Percentiles rank a stretch among this genome's conserved stretches.
Conservation (phyloP, 2,797 vertebrate genomes). For the Harpagifer antarcticus region DNA sequence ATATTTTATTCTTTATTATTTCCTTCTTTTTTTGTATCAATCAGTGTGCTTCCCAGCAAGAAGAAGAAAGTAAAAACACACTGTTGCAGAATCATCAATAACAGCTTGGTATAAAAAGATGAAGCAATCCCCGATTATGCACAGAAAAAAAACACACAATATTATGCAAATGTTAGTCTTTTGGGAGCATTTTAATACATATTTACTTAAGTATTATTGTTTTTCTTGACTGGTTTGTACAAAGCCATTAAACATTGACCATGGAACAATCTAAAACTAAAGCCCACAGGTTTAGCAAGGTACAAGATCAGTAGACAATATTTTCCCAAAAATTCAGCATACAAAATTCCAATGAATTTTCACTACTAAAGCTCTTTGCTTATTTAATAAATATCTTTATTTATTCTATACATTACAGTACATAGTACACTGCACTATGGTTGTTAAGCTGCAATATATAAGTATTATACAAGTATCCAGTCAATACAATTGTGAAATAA, state of each 20-base stretch:
- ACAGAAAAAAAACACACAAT: too few species aligned
- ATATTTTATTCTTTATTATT: too few species aligned
- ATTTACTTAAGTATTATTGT: too few species aligned
- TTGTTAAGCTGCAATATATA: neutral
- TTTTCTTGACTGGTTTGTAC: neutral
- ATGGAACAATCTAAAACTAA: neutral
- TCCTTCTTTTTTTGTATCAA: too few species aligned
- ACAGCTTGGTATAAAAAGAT: too few species aligned
- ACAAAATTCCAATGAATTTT: neutral
- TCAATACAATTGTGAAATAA: conserved; percentile 1
- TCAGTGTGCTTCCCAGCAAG: too few species aligned
- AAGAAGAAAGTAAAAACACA: too few species aligned
- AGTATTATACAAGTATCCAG: neutral
- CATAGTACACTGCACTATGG: neutral
- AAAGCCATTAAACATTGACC: neutral
- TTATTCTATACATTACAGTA: neutral
- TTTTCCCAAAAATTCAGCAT: neutral
- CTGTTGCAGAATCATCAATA: too few species aligned
- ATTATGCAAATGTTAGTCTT: too few species aligned
- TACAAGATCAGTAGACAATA: neutral
- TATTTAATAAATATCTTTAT: conserved; percentile 11
- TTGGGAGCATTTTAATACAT: too few species aligned
- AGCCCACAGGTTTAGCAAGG: neutral
- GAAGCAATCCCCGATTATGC: too few species aligned
- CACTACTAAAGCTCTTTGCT: conserved; percentile 6